A percentile compares a stretch with the other conserved stretches of the same genome.
phyloP scores from a whole-genome alignment of 1,140 invertebrate species.

The Drosophila simulans region DNA sequence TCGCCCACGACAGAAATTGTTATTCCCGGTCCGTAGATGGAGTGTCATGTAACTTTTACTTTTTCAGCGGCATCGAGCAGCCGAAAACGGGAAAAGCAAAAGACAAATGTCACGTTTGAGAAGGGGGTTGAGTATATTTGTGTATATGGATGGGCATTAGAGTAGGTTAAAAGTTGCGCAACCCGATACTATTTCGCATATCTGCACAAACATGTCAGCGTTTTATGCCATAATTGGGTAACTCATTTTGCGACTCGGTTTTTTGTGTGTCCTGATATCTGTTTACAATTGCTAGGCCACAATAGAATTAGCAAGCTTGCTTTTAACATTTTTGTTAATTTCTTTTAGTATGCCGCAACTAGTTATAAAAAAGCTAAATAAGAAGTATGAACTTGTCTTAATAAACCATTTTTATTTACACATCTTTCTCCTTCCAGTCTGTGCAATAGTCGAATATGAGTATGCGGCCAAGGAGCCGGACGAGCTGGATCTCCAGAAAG shows the following conservation, averaged over 20 bases:
- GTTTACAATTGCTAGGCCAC: background rate
- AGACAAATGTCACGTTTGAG: conserved; percentile 55
- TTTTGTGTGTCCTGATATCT: background rate
- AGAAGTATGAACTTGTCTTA: background rate
- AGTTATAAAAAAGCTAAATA: too few relatives aligned
- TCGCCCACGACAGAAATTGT: conserved; percentile 53
- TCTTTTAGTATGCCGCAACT: too few relatives aligned
- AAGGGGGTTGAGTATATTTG: background rate
- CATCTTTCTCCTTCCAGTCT: conserved; percentile 86
- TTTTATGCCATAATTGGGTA: conserved; percentile 53
- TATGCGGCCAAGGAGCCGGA: conserved; percentile 92
- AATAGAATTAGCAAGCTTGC: background rate
- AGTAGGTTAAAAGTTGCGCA: conserved; percentile 53
- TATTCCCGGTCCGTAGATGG: conserved; percentile 39
- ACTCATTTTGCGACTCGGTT: conserved; percentile 9
- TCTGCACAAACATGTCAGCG: conserved; percentile 53
- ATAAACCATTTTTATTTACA: background rate
- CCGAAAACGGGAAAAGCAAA: conserved; percentile 43
- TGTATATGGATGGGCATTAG: conserved; percentile 8
- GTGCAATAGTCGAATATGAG: conserved; percentile 92
- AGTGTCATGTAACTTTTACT: conserved; percentile 78
- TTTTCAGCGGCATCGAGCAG: conserved; percentile 41
- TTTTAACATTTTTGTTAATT: too few relatives aligned
- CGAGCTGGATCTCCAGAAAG: conserved; percentile 94
- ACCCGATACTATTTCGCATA: conserved; percentile 63